Conservation (phyloP, 2,113 vertebrate species). For the Platysternon megacephalum region DNA sequence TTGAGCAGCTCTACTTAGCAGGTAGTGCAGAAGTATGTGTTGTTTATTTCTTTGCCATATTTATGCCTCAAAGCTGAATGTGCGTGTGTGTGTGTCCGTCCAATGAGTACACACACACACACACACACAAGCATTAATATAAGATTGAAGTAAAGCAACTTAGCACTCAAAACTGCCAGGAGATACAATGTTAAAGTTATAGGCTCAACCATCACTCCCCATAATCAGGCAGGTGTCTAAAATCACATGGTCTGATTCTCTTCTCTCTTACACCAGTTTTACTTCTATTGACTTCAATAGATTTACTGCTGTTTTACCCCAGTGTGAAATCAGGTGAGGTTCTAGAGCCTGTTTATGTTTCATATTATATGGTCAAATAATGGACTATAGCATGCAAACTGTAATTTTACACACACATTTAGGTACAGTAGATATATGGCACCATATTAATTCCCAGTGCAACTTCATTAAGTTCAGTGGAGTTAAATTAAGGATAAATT, state of each 20-base stretch:
- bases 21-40: background rate
- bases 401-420: background rate
- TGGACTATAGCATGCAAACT: background rate
- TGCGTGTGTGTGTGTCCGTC: background rate
- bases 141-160: accelerated
- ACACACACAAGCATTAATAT: background rate
- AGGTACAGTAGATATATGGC: background rate
- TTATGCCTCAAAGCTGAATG: background rate
- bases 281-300: background rate
- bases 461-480: background rate
- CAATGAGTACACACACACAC: background rate
- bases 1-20: background rate
- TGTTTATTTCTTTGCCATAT: background rate
- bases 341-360: background rate
- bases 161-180: background rate
- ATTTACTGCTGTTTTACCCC: background rate
- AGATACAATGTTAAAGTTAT: background rate
- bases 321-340: background rate
- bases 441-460: background rate
- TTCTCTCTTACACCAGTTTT: background rate
- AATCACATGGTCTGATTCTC: background rate
- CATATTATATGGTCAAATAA: background rate
- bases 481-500: background rate
- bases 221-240: background rate
- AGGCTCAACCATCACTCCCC: background rate